Evolutionary conservation across 2,888 invertebrate species (phyloP).

Genomic region (Metalampra italica): DNA sequence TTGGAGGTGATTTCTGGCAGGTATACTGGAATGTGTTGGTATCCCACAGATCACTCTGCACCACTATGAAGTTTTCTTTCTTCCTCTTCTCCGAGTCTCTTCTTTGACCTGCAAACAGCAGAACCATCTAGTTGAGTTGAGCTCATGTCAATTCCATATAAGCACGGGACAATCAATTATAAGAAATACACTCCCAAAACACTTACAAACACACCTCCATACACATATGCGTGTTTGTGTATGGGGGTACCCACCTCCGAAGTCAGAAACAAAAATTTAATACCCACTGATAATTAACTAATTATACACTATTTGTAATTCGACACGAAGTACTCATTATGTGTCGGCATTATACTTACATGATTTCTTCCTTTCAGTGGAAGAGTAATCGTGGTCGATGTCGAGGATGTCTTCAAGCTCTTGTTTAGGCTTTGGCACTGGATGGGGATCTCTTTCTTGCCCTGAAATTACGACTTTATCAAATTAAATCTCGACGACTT

Average conservation of each 20-base stretch:
- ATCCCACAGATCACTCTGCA: conserved; percentile 83
- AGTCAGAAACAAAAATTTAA: too few species aligned
- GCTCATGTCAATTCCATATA: too few species aligned
- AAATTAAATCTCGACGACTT: too few species aligned
- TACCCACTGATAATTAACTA: too few species aligned
- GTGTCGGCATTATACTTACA: conserved; percentile 41
- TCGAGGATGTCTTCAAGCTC: conserved; percentile 71
- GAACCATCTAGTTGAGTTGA: neutral
- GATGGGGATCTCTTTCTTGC: conserved; percentile 61
- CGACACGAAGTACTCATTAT: too few species aligned
- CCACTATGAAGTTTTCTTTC: conserved; percentile 81
- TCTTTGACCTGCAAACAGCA: conserved; percentile 54
- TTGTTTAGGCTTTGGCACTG: conserved; percentile 49
- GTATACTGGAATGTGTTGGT: conserved; percentile 80
- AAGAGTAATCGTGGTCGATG: conserved; percentile 60
- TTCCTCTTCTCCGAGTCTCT: conserved; percentile 69
- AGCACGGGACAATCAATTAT: too few species aligned
- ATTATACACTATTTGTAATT: too few species aligned
- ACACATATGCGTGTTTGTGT: too few species aligned
- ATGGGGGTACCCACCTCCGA: too few species aligned
- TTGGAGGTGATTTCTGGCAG: conserved; percentile 63
- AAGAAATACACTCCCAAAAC: too few species aligned
- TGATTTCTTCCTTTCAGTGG: conserved; percentile 60
- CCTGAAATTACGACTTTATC: conserved; percentile 35
- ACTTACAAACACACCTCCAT: too few species aligned